Conservation (phyloP, 1,140 invertebrate species). For the Scylla paramamosain region DNA sequence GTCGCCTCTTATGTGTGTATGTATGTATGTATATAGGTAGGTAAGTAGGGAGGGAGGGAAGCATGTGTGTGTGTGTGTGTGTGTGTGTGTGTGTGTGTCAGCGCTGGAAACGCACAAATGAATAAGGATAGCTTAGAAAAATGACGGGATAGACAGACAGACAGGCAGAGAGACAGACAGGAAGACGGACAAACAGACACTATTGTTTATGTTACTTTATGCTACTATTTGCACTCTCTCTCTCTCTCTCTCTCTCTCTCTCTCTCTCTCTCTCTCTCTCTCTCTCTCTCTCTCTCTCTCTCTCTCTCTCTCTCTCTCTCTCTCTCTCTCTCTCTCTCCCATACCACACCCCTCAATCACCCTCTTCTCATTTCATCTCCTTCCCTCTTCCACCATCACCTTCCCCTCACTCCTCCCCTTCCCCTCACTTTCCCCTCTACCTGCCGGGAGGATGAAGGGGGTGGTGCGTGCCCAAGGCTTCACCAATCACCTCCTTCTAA, state of each 20-base stretch:
- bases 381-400: background rate
- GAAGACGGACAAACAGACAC: no score
- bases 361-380: background rate
- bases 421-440: background rate
- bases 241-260: background rate
- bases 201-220: no score
- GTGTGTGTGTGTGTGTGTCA: constrained; percentile 24
- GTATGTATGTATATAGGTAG: background rate
- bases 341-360: background rate
- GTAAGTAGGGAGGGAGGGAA: background rate
- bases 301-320: constrained; percentile 32
- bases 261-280: constrained; percentile 5
- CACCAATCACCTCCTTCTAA: constrained; percentile 7
- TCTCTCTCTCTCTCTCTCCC: background rate
- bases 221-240: background rate
- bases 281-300: background rate
- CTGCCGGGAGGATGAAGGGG: background rate
- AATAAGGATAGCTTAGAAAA: background rate
- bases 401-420: background rate
- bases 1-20: no score
- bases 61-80: background rate
- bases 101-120: background rate
- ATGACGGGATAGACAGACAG: no score
- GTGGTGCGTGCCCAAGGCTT: background rate
- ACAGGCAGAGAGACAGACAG: no score